These are phyloP conservation scores for Mirounga angustirostris DNA, from an alignment of 2,113 vertebrate genomes.

Conservation along the genomic window DNA sequence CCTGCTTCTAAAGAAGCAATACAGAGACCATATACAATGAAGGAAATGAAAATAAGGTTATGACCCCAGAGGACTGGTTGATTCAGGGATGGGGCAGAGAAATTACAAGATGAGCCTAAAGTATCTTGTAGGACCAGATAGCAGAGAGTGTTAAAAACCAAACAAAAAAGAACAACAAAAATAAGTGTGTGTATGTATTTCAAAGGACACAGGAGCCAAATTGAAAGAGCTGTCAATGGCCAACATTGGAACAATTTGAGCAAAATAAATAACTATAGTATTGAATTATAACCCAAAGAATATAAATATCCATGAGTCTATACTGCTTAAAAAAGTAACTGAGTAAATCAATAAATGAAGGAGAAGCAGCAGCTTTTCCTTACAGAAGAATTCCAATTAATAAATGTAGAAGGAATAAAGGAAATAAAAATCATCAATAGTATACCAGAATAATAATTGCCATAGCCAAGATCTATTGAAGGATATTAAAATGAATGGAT, in stretches of 20 bases:
- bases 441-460: background rate
- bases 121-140: background rate
- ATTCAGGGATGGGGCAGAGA: background rate
- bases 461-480: background rate
- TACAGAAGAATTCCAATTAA: background rate
- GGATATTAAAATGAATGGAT: background rate
- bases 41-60: background rate
- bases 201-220: background rate
- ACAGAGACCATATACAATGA: background rate
- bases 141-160: background rate
- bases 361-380: background rate
- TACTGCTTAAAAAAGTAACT: background rate
- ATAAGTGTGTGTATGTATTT: background rate
- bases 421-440: background rate
- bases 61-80: background rate
- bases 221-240: background rate
- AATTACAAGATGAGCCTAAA: background rate
- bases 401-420: background rate
- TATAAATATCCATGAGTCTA: background rate
- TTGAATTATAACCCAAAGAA: background rate
- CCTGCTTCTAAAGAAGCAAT: background rate
- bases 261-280: background rate
- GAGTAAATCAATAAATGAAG: background rate
- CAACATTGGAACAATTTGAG: background rate
- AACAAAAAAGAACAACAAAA: background rate